Percentiles rank a stretch among this genome's conserved stretches.
These are phyloP conservation scores for Syngnathoides biaculeatus DNA, from an alignment of 2,113 vertebrate species.

Conservation along the genomic window DNA sequence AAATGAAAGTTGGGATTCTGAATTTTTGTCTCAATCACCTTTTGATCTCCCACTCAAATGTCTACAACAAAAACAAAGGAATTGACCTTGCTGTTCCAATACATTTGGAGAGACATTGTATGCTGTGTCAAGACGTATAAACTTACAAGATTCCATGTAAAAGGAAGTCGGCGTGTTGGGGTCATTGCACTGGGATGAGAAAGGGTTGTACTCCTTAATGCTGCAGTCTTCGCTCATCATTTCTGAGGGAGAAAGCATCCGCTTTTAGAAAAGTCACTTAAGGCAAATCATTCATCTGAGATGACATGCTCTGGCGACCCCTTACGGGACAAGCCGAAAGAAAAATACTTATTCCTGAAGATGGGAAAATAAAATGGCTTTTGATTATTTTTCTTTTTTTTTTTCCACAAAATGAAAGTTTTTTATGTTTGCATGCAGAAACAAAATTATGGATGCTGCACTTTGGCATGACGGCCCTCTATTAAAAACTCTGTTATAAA, in stretches of 20 bases:
- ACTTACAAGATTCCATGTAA: constrained; percentile 86
- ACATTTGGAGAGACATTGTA: too few relatives aligned
- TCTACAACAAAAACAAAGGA: too few relatives aligned
- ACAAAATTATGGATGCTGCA: constrained; percentile 10
- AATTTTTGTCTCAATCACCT: too few relatives aligned
- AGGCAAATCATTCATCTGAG: too few relatives aligned
- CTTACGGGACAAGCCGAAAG: too few relatives aligned
- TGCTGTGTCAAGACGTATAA: neutral
- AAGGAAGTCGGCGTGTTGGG: constrained; percentile 76
- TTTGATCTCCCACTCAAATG: too few relatives aligned
- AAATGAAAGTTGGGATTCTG: too few relatives aligned
- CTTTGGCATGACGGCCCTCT: neutral
- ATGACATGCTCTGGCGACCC: too few relatives aligned
- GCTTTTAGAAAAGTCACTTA: neutral
- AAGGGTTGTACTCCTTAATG: constrained; percentile 67
- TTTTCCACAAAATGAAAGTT: neutral
- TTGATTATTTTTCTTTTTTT: neutral
- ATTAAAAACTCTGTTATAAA: neutral
- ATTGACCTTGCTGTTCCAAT: too few relatives aligned
- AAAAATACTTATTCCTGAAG: too few relatives aligned
- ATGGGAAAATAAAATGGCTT: neutral
- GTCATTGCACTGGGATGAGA: constrained; percentile 74
- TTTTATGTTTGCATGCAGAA: constrained; percentile 21
- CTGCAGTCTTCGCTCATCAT: constrained; percentile 64
- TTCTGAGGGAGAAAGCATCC: constrained; percentile 66